Evolutionary conservation across 1,140 invertebrate species (phyloP), one percentile per base, ranked within the genome.

Genomic region (Microplitis demolitor): DNA sequence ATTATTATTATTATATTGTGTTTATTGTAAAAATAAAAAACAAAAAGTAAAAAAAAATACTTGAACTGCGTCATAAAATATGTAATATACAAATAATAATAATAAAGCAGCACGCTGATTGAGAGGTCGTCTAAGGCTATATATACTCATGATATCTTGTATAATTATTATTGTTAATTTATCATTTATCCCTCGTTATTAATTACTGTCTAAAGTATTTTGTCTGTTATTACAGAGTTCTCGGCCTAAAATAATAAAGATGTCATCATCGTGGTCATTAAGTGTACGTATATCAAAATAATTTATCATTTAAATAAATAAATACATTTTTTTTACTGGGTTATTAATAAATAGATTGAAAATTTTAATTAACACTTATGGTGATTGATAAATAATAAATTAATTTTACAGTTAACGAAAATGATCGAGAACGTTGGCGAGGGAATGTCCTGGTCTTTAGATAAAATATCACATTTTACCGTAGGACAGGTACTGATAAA

Each of bases 401-500:
- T 60, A 56, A 16, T 39, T 53, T 33, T 14, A 13, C 9, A 35
- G 31, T 8, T 9, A 4, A 1, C 35, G 1, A 66, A 53, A 16
- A 53, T 62, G 3, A 1, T 74, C 9, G 67, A 79, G 11, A 63
- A 31, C 11, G 14, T 76, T 3, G 66, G 58, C 9, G 67, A 16
- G 33, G 62, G 73, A 31, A 4, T 77, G 2, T 14, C 62, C 24
- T 78, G 77, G 1, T 61, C 72, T 4, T 11, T 84, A n/a, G 74
- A 82, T 56, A 62, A 77, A 3, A 62, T 74, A 2, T 75, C 79
- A 2, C 78, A 78, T 54, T 78, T 77, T 39, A 76, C 73, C 3
- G 8, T 89, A 3, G 89, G 89, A 0, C 89, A 90, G 77, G 77
- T 78, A 1, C 62, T 84, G 14, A 77, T 90, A 6, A 85, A 82